A percentile compares a stretch with the other conserved stretches of the same genome.
phyloP scores from a whole-genome alignment of 2,797 vertebrate genomes.

The Thunnus albacares region DNA sequence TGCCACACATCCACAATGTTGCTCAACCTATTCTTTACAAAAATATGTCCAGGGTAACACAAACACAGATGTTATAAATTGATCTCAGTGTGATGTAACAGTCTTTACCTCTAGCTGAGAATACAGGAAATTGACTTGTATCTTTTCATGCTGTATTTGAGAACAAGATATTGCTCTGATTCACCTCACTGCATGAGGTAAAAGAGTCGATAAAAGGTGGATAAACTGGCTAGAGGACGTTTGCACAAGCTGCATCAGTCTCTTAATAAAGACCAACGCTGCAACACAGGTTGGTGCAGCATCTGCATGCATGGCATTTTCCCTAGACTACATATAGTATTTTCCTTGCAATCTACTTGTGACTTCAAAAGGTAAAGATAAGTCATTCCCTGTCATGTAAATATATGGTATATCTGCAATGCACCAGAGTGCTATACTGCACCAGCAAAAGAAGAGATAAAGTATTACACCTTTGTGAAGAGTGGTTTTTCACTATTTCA shows the following conservation, averaged over 20 bases:
- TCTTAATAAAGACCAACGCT: slow-evolving; percentile 53
- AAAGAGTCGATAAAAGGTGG: slow-evolving; percentile 73
- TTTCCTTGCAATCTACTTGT: slow-evolving; percentile 13
- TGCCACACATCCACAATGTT: slow-evolving; percentile 6
- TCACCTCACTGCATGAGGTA: slow-evolving; percentile 69
- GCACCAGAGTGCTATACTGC: slow-evolving; percentile 39
- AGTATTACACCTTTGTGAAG: slow-evolving; percentile 6
- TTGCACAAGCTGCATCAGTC: slow-evolving; percentile 38
- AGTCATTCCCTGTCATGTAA: slow-evolving; percentile 48
- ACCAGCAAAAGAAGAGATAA: slow-evolving; percentile 15
- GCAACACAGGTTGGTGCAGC: slow-evolving; percentile 1
- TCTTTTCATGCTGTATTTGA: slow-evolving; percentile 74
- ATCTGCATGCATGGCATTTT: slow-evolving; percentile 28
- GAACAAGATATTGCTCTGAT: slow-evolving; percentile 68
- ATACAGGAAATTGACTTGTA: slow-evolving; percentile 75
- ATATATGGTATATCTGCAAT: slow-evolving; percentile 61
- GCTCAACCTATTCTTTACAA: slow-evolving; percentile 30
- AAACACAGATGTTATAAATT: slow-evolving; percentile 61
- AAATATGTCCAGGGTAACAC: slow-evolving; percentile 37
- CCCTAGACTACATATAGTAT: slow-evolving; percentile 14
- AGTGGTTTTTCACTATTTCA: slow-evolving; percentile 4
- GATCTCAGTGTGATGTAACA: slow-evolving; percentile 62
- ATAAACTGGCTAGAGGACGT: slow-evolving; percentile 68
- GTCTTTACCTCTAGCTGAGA: slow-evolving; percentile 52
- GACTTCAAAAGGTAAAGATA: slow-evolving; percentile 52